Evolutionary conservation across 1,140 invertebrate genomes (phyloP).

Genomic region (Drosophila santomea): DNA sequence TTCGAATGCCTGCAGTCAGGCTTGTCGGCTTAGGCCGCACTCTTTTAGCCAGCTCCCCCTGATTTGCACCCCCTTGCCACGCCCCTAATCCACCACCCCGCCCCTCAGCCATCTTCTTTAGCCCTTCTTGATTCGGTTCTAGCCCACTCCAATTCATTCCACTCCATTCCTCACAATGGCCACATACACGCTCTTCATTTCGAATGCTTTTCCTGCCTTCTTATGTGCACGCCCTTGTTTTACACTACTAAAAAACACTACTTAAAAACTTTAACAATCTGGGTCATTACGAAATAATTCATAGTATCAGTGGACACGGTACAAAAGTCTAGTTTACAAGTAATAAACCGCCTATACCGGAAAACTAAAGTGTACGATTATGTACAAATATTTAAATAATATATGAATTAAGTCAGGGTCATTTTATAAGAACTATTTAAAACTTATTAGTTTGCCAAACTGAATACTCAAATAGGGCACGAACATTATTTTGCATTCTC

Average conservation of each 20-base stretch:
- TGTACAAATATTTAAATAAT: no score
- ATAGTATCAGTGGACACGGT: background rate
- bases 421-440: background rate
- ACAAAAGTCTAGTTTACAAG: no score
- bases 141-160: conserved; percentile 7
- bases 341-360: no score
- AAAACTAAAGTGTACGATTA: no score
- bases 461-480: no score
- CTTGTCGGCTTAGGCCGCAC: conserved; percentile 72
- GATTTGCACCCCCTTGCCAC: background rate
- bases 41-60: conserved; percentile 27
- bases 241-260: conserved; percentile 3
- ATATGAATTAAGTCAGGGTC: no score
- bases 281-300: no score
- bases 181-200: conserved; percentile 75
- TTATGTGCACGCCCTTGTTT: conserved; percentile 14
- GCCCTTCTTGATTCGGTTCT: conserved; percentile 33
- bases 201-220: conserved; percentile 53
- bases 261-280: no score
- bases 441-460: no score
- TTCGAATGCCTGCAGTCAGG: conserved; percentile 66
- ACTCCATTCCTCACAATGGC: conserved; percentile 34
- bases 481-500: no score
- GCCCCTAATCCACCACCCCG: background rate
- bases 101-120: background rate